A percentile compares a stretch with the other conserved stretches of the same genome.
These are phyloP conservation scores for Blastomussa wellsi DNA, from an alignment of 92 coral and sea anemone species.

Conservation along the genomic window DNA sequence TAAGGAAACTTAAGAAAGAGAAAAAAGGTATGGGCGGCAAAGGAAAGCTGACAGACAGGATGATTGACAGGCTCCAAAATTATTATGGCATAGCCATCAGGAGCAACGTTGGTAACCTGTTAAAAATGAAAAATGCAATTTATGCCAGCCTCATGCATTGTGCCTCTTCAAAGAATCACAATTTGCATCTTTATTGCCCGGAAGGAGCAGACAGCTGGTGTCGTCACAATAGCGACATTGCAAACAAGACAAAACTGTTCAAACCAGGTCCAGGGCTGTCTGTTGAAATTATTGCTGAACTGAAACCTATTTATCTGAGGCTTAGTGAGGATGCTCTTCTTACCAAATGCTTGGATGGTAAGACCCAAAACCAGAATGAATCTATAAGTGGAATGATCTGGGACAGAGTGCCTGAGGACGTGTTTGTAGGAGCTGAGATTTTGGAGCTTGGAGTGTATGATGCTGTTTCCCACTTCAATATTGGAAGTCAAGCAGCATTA, in stretches of 20 bases:
- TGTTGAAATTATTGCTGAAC: conserved; percentile 44
- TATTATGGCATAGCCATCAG: conserved; percentile 53
- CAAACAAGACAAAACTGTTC: conserved; percentile 7
- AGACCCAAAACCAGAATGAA: conserved; percentile 60
- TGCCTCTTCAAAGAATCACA: conserved; percentile 1
- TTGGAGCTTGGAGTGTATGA: conserved; percentile 55
- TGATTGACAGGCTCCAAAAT: conserved; percentile 45
- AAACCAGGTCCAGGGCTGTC: conserved; percentile 63
- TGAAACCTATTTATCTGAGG: conserved; percentile 45
- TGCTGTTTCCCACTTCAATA: conserved; percentile 67
- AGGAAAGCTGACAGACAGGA: conserved; percentile 53
- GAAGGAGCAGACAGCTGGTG: conserved; percentile 47
- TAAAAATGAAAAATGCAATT: conserved; percentile 44
- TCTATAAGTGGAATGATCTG: conserved; percentile 61
- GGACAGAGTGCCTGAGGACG: conserved; percentile 55
- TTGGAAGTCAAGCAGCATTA: conserved; percentile 54
- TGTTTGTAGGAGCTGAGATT: conserved; percentile 34
- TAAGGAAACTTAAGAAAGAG: conserved; percentile 52
- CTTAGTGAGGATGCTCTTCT: conserved; percentile 58
- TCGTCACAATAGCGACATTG: conserved; percentile 33
- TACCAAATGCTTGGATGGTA: conserved; percentile 56
- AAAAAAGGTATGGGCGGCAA: conserved; percentile 43
- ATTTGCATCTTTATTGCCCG: conserved; percentile 33
- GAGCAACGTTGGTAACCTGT: conserved; percentile 36
- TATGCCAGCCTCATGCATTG: conserved; percentile 42